These are phyloP conservation scores for Cephus nigrinus DNA, from an alignment of 2,888 invertebrate genomes.

Conservation along the genomic window DNA sequence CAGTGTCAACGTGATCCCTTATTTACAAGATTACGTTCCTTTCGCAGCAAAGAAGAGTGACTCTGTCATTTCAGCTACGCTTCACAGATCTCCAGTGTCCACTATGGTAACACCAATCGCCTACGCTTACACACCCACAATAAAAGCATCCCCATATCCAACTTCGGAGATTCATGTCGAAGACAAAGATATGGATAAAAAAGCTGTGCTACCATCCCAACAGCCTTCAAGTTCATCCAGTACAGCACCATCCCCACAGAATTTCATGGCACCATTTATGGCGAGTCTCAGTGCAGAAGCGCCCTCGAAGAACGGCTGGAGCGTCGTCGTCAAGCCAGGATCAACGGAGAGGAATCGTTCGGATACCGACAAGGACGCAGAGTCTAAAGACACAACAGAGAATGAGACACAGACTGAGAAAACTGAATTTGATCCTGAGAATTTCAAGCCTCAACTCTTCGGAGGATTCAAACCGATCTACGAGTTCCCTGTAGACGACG, in stretches of 20 bases:
- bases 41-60: conserved; percentile 57
- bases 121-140: conserved; percentile 75
- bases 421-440: conserved; percentile 72
- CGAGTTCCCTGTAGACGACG: conserved; percentile 54
- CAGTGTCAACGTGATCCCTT: conserved; percentile 65
- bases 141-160: conserved; percentile 44
- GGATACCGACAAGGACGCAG: conserved; percentile 19
- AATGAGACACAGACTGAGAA: conserved; percentile 40
- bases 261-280: conserved; percentile 77
- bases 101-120: conserved; percentile 70
- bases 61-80: conserved; percentile 54
- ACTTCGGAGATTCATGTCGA: conserved; percentile 19
- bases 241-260: conserved; percentile 67
- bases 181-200: conserved; percentile 35
- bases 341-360: neutral
- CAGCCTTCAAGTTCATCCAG: conserved; percentile 60
- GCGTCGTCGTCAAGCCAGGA: conserved; percentile 64
- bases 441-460: conserved; percentile 76
- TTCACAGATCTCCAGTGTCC: conserved; percentile 42
- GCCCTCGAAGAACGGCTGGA: conserved; percentile 73
- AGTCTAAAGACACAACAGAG: conserved; percentile 43
- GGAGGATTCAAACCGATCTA: conserved; percentile 80
- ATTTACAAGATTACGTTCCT: conserved; percentile 66
- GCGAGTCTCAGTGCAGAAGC: conserved; percentile 74
- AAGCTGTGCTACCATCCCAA: conserved; percentile 58